Base-by-base conservation (phyloP, 1,140 invertebrate genomes). In the Notospermus geniculatus region DNA sequence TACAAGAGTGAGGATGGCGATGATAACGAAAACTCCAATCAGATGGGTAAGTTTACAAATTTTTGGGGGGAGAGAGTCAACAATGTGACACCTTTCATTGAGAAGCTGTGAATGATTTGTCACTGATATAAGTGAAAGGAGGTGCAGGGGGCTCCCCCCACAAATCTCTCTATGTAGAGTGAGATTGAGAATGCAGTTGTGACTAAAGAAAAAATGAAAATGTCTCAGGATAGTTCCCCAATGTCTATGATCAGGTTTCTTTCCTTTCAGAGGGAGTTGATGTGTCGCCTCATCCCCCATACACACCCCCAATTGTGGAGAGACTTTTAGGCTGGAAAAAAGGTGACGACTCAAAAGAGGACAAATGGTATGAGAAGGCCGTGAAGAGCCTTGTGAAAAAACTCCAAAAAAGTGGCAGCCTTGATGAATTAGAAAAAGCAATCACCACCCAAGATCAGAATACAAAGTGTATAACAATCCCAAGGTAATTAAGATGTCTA, bases 1-100 rank as follows among this genome's bases (percentile, higher is more conserved):
- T n/a, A n/a, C 50, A 96, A 97, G 87, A 96, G 93, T 75, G 94
- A 97, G 83, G 95, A 97, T 86, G 93, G 93, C 30, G 94, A 97
- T 77, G 94, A 91, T 55, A 93, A 93, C 83, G 71, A 78, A 52
- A 79, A 77, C 54, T 80, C 71, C 52, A 76, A 82, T 64, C 76
- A 72, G 57, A 81, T 82, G 77, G 77, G 78, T 80, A 68, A 68
- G 73, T n/a, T n/a, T n/a, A n/a, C n/a, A n/a, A n/a, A n/a, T n/a
- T n/a, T n/a, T n/a, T n/a, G n/a, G n/a, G n/a, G n/a, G n/a, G n/a
- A n/a, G n/a, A n/a, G n/a, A n/a, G n/a, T n/a, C n/a, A n/a, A n/a
- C n/a, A n/a, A n/a, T n/a, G n/a, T n/a, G n/a, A n/a, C n/a, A n/a
- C n/a, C n/a, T n/a, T n/a, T n/a, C n/a, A n/a, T n/a, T n/a, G n/a